Percentiles rank a stretch among this genome's conserved stretches.
phyloP scores from a whole-genome alignment of 2,888 invertebrate species.

The Hofmannophila pseudospretella region DNA sequence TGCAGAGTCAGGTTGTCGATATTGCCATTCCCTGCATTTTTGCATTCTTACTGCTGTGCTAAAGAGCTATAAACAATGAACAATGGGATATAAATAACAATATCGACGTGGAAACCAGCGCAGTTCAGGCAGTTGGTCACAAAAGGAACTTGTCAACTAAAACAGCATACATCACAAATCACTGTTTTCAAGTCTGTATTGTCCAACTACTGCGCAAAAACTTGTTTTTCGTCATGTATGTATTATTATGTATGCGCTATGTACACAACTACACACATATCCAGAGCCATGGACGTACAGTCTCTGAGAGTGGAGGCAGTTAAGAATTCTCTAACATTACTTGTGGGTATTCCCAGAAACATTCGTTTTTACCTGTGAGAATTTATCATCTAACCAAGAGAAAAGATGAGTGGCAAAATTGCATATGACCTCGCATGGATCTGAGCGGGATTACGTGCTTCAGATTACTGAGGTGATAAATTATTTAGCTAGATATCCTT shows the following conservation, averaged over 20 bases:
- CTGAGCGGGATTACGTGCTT: constrained; percentile 23
- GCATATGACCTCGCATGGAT: constrained; percentile 22
- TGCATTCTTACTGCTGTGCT: neutral
- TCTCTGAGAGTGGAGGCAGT: neutral
- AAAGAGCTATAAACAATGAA: constrained; percentile 17
- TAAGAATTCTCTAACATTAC: neutral
- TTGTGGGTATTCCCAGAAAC: constrained; percentile 2
- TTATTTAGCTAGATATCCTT: constrained; percentile 21
- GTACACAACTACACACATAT: neutral
- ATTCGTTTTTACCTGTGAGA: neutral
- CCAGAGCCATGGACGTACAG: too few relatives aligned
- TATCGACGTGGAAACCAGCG: constrained; percentile 14
- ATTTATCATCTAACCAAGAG: constrained; percentile 10
- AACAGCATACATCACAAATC: constrained; percentile 24
- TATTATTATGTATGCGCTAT: neutral
- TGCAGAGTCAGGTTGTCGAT: too few relatives aligned
- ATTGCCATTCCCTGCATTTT: neutral
- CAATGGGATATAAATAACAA: constrained; percentile 22
- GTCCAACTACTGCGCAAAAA: constrained; percentile 28
- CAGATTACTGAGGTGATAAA: constrained; percentile 19
- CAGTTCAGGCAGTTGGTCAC: constrained; percentile 10
- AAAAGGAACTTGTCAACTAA: constrained; percentile 25
- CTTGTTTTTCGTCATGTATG: constrained; percentile 22
- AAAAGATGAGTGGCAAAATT: constrained; percentile 23
- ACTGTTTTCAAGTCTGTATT: constrained; percentile 28